Base-by-base conservation (phyloP, 2,888 invertebrate species). In the Luperina nickerlii region DNA sequence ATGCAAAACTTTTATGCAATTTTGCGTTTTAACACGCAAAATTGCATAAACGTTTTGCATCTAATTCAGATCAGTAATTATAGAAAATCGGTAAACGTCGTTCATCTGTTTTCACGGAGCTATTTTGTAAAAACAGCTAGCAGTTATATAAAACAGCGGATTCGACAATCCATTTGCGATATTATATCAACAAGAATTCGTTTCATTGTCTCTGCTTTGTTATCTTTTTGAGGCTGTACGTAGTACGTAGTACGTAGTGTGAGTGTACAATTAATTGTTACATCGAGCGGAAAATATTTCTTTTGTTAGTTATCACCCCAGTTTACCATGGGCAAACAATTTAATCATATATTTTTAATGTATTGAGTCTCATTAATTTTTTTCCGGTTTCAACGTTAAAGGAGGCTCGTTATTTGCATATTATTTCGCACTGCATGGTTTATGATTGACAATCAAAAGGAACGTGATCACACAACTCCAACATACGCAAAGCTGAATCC, bases 391-490 rank as follows among this genome's bases (percentile, higher is more conserved):
- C n/a, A 38, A n/a, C 11, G 15, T 20, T 15, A 8, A 32, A 63
- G 11, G 18, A 18, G 18, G 3, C n/a, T 9, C 13, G 20, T 13
- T 15, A 13, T 68, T 57, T 83, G 48, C 24, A 63, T 32, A 54
- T 63, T 45, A 60, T 81, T 62, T 48, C 15, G 15, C 38, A 63
- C 38, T 27, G 32, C 63, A 68, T 5, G 27, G 7, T 62, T 15
- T 3, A 42, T 73, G 68, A 83, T 83, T 78, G 84, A 78, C 72
- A 72, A 62, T 51, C 27, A 74, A 84, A 78, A 83, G 38, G 38
- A 6, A 65, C 0, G 45, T 27, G n/a, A 66, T 69, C 38, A 60
- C 71, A 72, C 57, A 73, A 38, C 65, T 66, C 57, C 27, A 54
- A 66, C 48, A 60, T n/a, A 67, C 42, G 32, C 62, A 67, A 70